A percentile compares a stretch with the other conserved stretches of the same genome.
Conservation (phyloP, 1,140 invertebrate species). For the Bacillus rossius region DNA sequence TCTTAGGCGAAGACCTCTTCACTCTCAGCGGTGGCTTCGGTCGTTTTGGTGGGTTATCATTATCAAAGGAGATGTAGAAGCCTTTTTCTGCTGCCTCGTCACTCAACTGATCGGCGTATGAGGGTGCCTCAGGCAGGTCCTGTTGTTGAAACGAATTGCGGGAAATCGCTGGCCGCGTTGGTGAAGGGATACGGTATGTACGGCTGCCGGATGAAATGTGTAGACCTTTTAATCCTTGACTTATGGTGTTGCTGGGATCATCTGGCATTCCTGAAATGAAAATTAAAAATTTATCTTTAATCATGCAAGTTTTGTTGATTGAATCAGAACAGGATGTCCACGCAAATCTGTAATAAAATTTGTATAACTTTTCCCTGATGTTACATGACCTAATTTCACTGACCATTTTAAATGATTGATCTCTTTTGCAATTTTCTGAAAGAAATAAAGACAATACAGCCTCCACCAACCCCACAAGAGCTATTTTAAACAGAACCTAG, state of each 20-base stretch:
- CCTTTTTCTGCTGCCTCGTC: constrained; percentile 51
- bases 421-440: too few relatives aligned
- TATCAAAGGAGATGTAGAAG: constrained; percentile 94
- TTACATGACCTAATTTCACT: too few relatives aligned
- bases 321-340: too few relatives aligned
- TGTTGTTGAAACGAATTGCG: constrained; percentile 65
- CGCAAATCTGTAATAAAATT: too few relatives aligned
- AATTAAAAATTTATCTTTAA: too few relatives aligned
- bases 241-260: constrained; percentile 24
- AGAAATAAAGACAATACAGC: too few relatives aligned
- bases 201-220: constrained; percentile 81
- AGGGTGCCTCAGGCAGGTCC: not conserved
- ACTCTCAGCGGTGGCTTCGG: constrained; percentile 79
- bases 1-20: constrained; percentile 71
- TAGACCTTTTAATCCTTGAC: constrained; percentile 59
- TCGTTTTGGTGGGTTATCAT: constrained; percentile 71
- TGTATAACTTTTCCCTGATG: too few relatives aligned
- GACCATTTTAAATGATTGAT: too few relatives aligned
- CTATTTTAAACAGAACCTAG: too few relatives aligned
- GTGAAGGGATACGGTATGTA: constrained; percentile 81
- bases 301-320: too few relatives aligned
- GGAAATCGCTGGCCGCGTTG: constrained; percentile 65
- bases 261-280: not conserved
- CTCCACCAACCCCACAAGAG: too few relatives aligned
- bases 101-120: not conserved